A percentile compares a stretch with the other conserved stretches of the same genome.
Evolutionary conservation across 2,888 invertebrate genomes (phyloP).

Genomic region (Torymus texanus): DNA sequence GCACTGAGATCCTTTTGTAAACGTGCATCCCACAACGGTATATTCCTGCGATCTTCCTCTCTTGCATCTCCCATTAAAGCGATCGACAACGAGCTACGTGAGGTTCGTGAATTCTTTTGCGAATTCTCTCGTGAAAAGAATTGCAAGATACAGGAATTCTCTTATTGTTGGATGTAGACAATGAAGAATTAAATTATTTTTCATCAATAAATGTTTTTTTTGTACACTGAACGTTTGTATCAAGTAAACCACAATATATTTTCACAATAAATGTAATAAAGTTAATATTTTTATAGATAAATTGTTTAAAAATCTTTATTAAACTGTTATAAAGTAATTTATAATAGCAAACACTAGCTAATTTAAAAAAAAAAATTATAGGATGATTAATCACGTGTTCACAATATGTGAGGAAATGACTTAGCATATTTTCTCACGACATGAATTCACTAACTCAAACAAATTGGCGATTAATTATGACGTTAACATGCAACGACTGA

Average conservation of each 20-base stretch:
- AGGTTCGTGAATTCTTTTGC: conserved; percentile 6
- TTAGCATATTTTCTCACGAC: not conserved
- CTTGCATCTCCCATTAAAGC: conserved; percentile 8
- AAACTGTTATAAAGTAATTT: no score
- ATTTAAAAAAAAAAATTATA: no score
- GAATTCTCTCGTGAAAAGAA: not conserved
- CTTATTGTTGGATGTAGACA: not conserved
- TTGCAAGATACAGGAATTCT: conserved; percentile 2
- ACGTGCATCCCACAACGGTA: conserved; percentile 19
- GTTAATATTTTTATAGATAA: no score
- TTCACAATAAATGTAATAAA: no score
- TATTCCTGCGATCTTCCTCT: conserved; percentile 5
- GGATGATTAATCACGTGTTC: no score
- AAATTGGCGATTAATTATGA: not conserved
- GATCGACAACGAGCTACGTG: conserved; percentile 9
- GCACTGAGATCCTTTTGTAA: not conserved
- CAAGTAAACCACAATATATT: no score
- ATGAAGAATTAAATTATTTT: no score
- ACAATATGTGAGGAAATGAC: conserved; percentile 1
- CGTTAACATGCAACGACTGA: not conserved
- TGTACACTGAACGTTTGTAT: no score
- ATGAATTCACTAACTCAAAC: not conserved
- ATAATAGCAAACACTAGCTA: no score
- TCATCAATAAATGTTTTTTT: no score
- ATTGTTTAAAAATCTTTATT: no score